Base-by-base conservation (phyloP, 1,140 invertebrate genomes). In the Atta cephalotes region DNA sequence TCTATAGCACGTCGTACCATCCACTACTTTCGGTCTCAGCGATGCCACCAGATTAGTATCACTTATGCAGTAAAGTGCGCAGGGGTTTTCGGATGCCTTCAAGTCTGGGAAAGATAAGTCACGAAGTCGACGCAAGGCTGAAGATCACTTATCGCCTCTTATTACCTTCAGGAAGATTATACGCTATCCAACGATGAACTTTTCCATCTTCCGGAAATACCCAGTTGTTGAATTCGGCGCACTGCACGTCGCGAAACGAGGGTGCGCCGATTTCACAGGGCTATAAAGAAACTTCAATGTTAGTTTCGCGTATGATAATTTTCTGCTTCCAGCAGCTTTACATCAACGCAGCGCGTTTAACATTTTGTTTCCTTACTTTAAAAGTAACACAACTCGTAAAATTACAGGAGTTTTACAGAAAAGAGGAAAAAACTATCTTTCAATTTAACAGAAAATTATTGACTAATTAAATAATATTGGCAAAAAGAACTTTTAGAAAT, bases 1-100 rank as follows among this genome's bases (percentile, higher is more conserved):
- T 16, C 94, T 95, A 76, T 94, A 94, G 85, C 95, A 96, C 4
- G 95, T 94, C 0, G 95, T 96, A 18, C 96, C 96, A 87, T 96
- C 96, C 1, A 94, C 77, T 45, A 94, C 94, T 72, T 92, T 89
- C 5, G 94, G 90, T 14, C 88, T 88, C 14, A 94, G 80, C 0
- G 93, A 92, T 7, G 92, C 92, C 31, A 96, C 92, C 3, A 94
- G 93, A 70, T 94, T 94, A 70, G 92, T 94, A 16, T 95, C 95
- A 39, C 95, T 95, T 68, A 94, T 93, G 84, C 96, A 96, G 86
- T 95, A 95, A 51, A 96, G 91, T 56, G 94, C 93, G 87, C 95
- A 96, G 6, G 95, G 96, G 62, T 95, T 94, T 85, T 94, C 96
- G 94, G 92, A 92, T 12, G 85, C 76, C 53, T 66, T 90, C 60